phyloP scores from a whole-genome alignment of 2,113 vertebrate genomes.

The Periophthalmus modestus region DNA sequence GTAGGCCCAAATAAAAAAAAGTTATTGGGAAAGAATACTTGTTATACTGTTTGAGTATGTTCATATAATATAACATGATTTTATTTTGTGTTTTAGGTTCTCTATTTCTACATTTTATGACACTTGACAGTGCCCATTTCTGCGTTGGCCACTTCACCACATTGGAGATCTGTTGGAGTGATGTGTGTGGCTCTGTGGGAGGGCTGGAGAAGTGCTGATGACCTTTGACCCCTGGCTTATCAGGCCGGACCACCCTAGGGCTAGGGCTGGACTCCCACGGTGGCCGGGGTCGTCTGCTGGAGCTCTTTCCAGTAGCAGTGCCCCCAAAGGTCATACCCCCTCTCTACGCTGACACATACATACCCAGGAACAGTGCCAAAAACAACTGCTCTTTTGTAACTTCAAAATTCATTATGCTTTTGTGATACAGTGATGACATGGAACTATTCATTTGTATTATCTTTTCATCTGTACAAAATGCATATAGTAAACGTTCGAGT shows the following conservation, averaged over 20 bases:
- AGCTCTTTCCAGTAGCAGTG: constrained; percentile 13
- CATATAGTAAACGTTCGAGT: no score
- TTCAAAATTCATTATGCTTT: neutral
- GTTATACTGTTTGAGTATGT: no score
- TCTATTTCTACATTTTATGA: neutral
- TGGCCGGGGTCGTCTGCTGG: constrained; percentile 40
- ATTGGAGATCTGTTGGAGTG: constrained; percentile 46
- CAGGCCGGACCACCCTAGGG: constrained; percentile 17
- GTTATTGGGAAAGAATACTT: no score
- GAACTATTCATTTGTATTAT: no score
- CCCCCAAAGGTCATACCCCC: constrained; percentile 41
- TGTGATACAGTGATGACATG: neutral
- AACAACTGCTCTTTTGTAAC: constrained; percentile 20
- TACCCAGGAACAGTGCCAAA: constrained; percentile 10
- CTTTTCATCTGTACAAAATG: no score
- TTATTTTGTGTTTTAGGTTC: neutral
- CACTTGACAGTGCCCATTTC: neutral
- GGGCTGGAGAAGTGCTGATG: constrained; percentile 22
- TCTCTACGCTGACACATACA: constrained; percentile 17
- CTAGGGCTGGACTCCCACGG: constrained; percentile 31
- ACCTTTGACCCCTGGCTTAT: constrained; percentile 30
- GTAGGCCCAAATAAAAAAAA: no score
- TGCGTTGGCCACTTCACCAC: neutral
- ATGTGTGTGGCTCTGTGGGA: constrained; percentile 40
- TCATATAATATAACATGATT: neutral